phyloP scores from a whole-genome alignment of 2,113 vertebrate genomes.

The Oxyruncus cristatus region DNA sequence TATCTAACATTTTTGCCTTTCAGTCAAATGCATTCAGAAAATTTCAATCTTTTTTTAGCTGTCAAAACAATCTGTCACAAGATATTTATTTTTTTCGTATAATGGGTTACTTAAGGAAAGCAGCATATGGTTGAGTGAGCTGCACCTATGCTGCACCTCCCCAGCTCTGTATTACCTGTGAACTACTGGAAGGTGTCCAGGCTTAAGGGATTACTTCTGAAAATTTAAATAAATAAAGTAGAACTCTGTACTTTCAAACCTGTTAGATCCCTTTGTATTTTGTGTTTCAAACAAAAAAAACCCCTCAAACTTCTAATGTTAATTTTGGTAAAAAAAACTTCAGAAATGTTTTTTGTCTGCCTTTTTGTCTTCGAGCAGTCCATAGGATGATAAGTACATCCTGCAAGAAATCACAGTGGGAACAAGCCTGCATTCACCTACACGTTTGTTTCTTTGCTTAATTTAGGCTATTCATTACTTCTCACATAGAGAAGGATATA shows the following conservation, averaged over 20 bases:
- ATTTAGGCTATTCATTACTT: constrained; percentile 30
- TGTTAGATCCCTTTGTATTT: neutral
- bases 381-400: neutral
- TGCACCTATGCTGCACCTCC: constrained; percentile 44
- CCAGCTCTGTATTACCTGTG: neutral
- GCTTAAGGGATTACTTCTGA: neutral
- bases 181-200: neutral
- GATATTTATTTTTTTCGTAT: constrained; percentile 75
- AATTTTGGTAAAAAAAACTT: neutral
- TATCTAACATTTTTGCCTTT: constrained; percentile 78
- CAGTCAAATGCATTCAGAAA: constrained; percentile 76
- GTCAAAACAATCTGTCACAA: constrained; percentile 80
- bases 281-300: neutral
- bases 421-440: neutral
- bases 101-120: constrained; percentile 77
- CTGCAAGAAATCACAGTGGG: neutral
- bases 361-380: neutral
- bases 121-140: constrained; percentile 57
- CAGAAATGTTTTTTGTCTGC: neutral
- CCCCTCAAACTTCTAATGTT: neutral
- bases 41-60: constrained; percentile 72
- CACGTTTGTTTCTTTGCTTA: constrained; percentile 15
- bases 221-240: neutral
- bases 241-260: neutral
- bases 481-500: neutral